A percentile compares a stretch with the other conserved stretches of the same genome.
phyloP scores from a whole-genome alignment of 1,140 invertebrate genomes.

The Drosophila neocordata region DNA sequence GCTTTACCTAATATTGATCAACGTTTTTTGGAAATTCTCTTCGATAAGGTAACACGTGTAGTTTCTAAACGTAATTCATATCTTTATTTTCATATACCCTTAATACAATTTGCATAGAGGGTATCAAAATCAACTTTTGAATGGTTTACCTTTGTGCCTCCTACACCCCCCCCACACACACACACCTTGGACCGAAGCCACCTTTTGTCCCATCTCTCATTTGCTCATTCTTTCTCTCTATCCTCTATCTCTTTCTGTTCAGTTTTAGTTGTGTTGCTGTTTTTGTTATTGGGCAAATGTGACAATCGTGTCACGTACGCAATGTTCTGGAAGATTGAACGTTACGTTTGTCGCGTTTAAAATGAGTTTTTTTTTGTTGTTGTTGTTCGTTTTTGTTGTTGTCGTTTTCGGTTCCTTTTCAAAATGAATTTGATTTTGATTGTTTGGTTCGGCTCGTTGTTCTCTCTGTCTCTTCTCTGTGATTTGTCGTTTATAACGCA shows the following conservation, averaged over 20 bases:
- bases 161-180: neutral
- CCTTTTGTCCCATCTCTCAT: neutral
- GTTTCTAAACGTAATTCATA: too few relatives aligned
- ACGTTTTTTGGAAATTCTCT: too few relatives aligned
- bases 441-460: conserved; percentile 59
- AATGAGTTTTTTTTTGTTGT: conserved; percentile 68
- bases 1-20: too few relatives aligned
- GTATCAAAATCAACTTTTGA: conserved; percentile 10
- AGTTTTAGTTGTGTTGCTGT: conserved; percentile 18
- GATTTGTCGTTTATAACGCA: conserved; percentile 51
- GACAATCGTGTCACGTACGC: conserved; percentile 81
- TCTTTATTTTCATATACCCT: neutral
- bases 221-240: neutral
- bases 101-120: neutral
- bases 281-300: conserved; percentile 61
- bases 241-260: conserved; percentile 6
- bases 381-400: neutral
- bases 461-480: conserved; percentile 9
- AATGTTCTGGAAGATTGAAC: conserved; percentile 82
- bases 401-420: conserved; percentile 13
- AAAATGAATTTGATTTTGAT: conserved; percentile 78
- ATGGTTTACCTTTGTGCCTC: conserved; percentile 7
- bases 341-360: conserved; percentile 82
- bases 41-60: too few relatives aligned
- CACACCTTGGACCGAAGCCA: neutral